Conservation (phyloP, 2,113 vertebrate species). For the Proterorhinus semilunaris region DNA sequence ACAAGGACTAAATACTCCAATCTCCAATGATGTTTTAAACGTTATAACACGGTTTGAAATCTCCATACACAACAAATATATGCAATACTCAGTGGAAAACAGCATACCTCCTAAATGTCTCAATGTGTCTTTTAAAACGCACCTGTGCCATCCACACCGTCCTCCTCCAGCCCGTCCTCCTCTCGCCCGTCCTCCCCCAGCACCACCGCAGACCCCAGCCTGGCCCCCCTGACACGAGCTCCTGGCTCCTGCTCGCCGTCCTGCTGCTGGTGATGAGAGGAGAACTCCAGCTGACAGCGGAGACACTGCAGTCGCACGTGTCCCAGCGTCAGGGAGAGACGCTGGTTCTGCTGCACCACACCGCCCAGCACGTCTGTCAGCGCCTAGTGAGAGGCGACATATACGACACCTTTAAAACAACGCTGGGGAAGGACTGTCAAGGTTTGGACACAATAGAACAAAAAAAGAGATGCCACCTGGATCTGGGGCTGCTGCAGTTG, state of each 20-base stretch:
- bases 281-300: slow-evolving; percentile 83
- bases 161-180: slow-evolving; percentile 3
- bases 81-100: no score
- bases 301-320: slow-evolving; percentile 79
- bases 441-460: no score
- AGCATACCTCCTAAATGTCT: no score
- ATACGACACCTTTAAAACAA: not conserved
- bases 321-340: slow-evolving; percentile 38
- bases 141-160: slow-evolving; percentile 32
- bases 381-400: slow-evolving; percentile 31
- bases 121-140: not conserved
- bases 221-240: slow-evolving; percentile 6
- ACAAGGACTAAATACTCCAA: no score
- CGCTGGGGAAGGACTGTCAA: no score
- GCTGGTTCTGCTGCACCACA: slow-evolving; percentile 76
- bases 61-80: no score
- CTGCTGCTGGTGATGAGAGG: slow-evolving; percentile 6
- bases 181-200: slow-evolving; percentile 8
- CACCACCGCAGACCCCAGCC: slow-evolving; percentile 1
- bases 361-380: slow-evolving; percentile 75
- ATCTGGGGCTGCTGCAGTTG: no score
- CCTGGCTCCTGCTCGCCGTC: not conserved
- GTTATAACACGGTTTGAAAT: no score
- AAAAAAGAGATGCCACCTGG: no score
- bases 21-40: no score